These are phyloP conservation scores for Drosophila incognita DNA, from an alignment of 2,888 invertebrate species.

Conservation along the genomic window DNA sequence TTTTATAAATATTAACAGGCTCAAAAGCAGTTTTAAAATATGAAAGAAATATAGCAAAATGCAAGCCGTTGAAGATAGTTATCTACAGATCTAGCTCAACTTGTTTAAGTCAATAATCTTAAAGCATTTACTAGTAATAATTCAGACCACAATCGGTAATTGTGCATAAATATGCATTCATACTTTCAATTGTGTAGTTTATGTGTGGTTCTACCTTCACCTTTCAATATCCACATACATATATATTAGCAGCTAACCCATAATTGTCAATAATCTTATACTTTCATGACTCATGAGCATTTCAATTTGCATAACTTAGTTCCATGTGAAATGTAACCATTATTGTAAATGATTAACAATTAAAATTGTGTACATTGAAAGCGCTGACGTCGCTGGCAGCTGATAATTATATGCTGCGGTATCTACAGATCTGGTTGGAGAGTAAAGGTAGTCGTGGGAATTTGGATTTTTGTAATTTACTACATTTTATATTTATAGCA, in stretches of 20 bases:
- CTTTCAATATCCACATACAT: conserved; percentile 46
- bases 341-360: conserved; percentile 39
- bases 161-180: conserved; percentile 4
- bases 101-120: not conserved
- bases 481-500: conserved; percentile 83
- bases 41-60: not conserved
- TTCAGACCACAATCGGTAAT: not conserved
- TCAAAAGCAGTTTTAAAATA: not conserved
- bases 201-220: conserved; percentile 52
- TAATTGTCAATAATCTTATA: conserved; percentile 57
- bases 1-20: not conserved
- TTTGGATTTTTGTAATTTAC: conserved; percentile 80
- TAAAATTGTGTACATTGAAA: conserved; percentile 17
- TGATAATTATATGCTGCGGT: conserved; percentile 4
- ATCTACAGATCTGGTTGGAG: not conserved
- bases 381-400: conserved; percentile 3
- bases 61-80: not conserved
- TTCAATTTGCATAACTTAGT: conserved; percentile 56
- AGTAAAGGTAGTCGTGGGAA: conserved; percentile 9
- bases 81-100: not conserved
- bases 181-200: conserved; percentile 19
- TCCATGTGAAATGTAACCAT: conserved; percentile 23
- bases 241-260: conserved; percentile 57
- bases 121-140: not conserved
- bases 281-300: conserved; percentile 10